phyloP scores from a whole-genome alignment of 2,888 invertebrate genomes.

The Laothoe populi region DNA sequence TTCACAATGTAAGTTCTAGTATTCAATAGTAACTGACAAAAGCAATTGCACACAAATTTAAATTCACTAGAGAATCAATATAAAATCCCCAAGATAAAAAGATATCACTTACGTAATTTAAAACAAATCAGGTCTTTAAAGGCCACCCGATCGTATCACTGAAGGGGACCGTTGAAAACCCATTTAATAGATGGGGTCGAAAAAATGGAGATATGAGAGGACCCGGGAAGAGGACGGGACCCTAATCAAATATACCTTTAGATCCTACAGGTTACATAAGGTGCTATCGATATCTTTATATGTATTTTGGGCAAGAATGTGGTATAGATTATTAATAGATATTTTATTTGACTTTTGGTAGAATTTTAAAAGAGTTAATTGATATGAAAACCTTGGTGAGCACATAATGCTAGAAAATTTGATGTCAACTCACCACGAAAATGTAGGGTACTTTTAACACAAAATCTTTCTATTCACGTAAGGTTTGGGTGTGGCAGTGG shows the following conservation, averaged over 20 bases:
- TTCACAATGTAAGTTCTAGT: too few species aligned
- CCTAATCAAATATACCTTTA: slow-evolving; percentile 80
- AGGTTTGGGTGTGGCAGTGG: too few species aligned
- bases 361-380: too few species aligned
- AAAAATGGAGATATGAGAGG: slow-evolving; percentile 67
- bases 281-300: slow-evolving; percentile 55
- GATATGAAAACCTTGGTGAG: too few species aligned
- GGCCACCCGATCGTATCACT: slow-evolving; percentile 53
- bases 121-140: slow-evolving; percentile 52
- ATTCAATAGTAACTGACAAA: too few species aligned
- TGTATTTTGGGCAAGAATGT: slow-evolving; percentile 15
- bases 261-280: slow-evolving; percentile 60
- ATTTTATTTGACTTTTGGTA: too few species aligned
- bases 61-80: too few species aligned
- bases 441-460: too few species aligned
- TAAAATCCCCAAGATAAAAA: slow-evolving; percentile 24
- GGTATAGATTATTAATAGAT: background rate
- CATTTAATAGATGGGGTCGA: slow-evolving; percentile 70
- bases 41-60: background rate
- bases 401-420: too few species aligned
- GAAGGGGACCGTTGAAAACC: slow-evolving; percentile 67
- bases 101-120: slow-evolving; percentile 32
- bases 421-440: too few species aligned
- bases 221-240: slow-evolving; percentile 53
- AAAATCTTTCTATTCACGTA: too few species aligned